Evolutionary conservation across 2,113 vertebrate genomes (phyloP).

Genomic region (Apus apus): DNA sequence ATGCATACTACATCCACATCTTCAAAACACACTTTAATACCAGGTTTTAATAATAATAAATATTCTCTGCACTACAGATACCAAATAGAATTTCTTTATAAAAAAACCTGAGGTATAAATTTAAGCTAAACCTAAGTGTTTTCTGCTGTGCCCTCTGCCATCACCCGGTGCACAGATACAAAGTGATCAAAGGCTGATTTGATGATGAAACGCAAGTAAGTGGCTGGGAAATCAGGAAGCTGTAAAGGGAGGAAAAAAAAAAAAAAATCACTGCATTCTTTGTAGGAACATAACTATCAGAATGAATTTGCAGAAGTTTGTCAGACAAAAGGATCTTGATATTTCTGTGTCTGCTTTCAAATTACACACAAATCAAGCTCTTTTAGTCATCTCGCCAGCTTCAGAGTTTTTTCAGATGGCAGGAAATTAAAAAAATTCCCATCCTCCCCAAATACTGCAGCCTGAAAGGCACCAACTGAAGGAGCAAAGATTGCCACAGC

Average conservation of each 20-base stretch:
- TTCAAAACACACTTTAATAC: not conserved
- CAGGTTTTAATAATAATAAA: not conserved
- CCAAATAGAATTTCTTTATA: not conserved
- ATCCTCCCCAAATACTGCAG: not conserved
- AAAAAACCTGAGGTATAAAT: not conserved
- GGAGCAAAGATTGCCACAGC: not conserved
- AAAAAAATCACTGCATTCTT: not conserved
- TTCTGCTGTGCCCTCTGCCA: constrained; percentile 76
- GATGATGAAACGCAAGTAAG: constrained; percentile 90
- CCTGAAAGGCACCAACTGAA: not conserved
- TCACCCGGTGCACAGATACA: constrained; percentile 88
- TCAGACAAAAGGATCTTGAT: not conserved
- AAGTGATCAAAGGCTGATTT: constrained; percentile 90
- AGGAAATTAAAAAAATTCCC: not conserved
- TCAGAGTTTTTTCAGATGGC: not conserved
- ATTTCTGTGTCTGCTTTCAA: not conserved
- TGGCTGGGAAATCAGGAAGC: constrained; percentile 81
- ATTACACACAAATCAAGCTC: not conserved
- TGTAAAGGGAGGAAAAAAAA: constrained; percentile 66
- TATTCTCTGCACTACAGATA: not conserved
- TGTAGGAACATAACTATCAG: not conserved
- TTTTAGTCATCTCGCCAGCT: not conserved
- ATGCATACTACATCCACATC: not conserved
- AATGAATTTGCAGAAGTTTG: not conserved
- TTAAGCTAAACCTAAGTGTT: not conserved